phyloP scores from a whole-genome alignment of 64 coral and sea anemone species.

The Stylophora pistillata region DNA sequence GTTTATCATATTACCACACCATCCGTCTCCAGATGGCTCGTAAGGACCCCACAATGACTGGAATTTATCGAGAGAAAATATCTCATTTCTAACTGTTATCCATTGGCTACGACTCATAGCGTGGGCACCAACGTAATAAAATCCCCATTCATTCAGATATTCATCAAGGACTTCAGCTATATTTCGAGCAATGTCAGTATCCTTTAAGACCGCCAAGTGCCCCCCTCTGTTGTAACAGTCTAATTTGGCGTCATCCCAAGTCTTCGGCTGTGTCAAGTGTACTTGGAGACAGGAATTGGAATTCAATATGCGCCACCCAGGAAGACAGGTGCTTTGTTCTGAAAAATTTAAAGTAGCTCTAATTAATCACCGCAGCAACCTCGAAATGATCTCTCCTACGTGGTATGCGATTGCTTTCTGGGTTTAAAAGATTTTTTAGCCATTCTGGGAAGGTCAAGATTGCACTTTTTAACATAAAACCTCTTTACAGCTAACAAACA shows the following conservation, averaged over 20 bases:
- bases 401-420: too few species aligned
- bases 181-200: background rate
- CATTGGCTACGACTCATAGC: background rate
- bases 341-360: background rate
- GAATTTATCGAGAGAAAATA: background rate
- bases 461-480: too few species aligned
- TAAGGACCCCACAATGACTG: constrained; percentile 26
- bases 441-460: too few species aligned
- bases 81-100: constrained; percentile 18
- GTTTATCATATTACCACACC: constrained; percentile 34
- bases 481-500: too few species aligned
- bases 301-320: constrained; percentile 29
- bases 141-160: background rate
- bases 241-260: constrained; percentile 13
- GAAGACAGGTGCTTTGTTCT: constrained; percentile 14
- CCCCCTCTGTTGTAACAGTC: constrained; percentile 19
- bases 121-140: background rate
- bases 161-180: background rate
- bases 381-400: too few species aligned
- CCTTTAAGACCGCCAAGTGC: background rate
- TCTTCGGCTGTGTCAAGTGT: background rate
- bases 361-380: background rate
- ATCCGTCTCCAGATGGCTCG: constrained; percentile 34
- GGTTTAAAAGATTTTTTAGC: too few species aligned
- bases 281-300: constrained; percentile 6